Conservation (phyloP, 2,113 vertebrate genomes). For the Podarcis raffonei region DNA sequence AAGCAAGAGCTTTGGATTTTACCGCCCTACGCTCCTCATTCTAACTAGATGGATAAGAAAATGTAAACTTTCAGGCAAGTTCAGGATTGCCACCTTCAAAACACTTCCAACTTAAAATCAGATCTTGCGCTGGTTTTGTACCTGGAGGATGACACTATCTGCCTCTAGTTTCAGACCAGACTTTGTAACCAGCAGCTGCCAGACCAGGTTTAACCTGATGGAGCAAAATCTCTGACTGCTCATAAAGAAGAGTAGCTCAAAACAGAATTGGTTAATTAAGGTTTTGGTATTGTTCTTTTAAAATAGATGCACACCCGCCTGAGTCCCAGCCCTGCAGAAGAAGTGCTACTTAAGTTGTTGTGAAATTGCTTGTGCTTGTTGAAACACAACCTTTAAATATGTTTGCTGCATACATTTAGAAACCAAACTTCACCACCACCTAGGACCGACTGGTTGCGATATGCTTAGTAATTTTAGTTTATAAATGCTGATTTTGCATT, state of each 20-base stretch:
- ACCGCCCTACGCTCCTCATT: conserved; percentile 35
- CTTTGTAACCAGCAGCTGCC: conserved; percentile 45
- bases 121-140: background rate
- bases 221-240: conserved; percentile 36
- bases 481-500: background rate
- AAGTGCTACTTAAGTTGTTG: background rate
- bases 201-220: conserved; percentile 40
- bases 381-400: conserved; percentile 4
- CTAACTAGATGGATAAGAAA: conserved; percentile 45
- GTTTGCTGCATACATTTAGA: background rate
- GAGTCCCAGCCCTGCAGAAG: conserved; percentile 3
- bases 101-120: background rate
- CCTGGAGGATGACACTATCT: background rate
- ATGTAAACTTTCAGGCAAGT: conserved; percentile 16
- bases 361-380: conserved; percentile 3
- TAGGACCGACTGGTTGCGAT: background rate
- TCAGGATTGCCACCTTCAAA: background rate
- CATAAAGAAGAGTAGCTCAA: conserved; percentile 54
- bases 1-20: conserved; percentile 19
- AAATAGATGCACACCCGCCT: conserved; percentile 35
- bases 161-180: conserved; percentile 23
- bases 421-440: background rate
- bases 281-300: conserved; percentile 29
- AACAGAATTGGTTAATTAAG: conserved; percentile 34
- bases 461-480: background rate